phyloP scores from a whole-genome alignment of 2,888 invertebrate species.

The Priocnemis perturbator region DNA sequence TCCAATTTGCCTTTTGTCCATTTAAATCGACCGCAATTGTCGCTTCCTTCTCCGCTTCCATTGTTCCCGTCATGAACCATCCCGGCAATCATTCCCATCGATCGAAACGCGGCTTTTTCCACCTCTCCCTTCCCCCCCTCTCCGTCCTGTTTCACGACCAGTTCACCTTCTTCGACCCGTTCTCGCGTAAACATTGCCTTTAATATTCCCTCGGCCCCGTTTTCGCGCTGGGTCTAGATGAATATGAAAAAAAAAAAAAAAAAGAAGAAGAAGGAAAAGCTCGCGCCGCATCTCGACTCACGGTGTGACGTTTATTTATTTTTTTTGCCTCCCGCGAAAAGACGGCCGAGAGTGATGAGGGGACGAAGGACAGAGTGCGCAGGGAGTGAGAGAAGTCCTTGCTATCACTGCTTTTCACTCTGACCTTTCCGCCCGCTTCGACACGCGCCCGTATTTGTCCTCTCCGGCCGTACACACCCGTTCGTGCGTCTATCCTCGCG shows the following conservation, averaged over 20 bases:
- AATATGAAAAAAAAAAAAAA: too few species aligned
- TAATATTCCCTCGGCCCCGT: constrained; percentile 3
- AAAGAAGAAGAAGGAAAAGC: neutral
- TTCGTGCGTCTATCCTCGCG: constrained; percentile 2
- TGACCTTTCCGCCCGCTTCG: constrained; percentile 9
- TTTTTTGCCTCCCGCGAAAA: neutral
- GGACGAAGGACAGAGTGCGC: too few species aligned
- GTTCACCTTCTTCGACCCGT: neutral
- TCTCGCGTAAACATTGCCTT: constrained; percentile 4
- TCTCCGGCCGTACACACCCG: constrained; percentile 25
- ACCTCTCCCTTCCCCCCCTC: too few species aligned
- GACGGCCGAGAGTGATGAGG: neutral
- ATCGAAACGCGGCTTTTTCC: too few species aligned
- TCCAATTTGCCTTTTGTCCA: too few species aligned
- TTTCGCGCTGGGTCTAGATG: constrained; percentile 1
- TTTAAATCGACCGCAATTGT: too few species aligned
- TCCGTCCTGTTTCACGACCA: neutral
- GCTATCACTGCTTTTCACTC: constrained; percentile 4
- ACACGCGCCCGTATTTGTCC: constrained; percentile 29
- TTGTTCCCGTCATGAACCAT: too few species aligned
- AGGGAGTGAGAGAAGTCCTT: neutral
- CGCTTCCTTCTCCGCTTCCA: too few species aligned
- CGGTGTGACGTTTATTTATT: neutral
- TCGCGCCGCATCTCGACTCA: neutral
- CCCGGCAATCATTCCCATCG: too few species aligned